Evolutionary conservation across 2,888 invertebrate species (phyloP), one percentile per base, ranked within the genome.

Genomic region (Trisateles emortualis): DNA sequence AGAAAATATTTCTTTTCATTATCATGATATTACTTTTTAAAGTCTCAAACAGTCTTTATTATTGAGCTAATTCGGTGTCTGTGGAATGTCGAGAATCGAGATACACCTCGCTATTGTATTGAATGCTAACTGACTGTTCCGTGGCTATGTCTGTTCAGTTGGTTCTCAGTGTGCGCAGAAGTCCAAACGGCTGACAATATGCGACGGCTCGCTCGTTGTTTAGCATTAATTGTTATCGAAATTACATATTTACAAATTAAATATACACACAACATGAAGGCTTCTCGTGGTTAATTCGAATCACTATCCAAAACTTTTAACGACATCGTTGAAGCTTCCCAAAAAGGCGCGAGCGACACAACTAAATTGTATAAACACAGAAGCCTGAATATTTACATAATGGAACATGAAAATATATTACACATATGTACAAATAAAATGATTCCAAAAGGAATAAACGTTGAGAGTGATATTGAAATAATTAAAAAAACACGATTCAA

Each of bases 41-140:
- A 89, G 86, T 90, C 85, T 87, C 87, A 76, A 82, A 87, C 92
- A 92, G 92, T 92, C 92, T 92, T 91, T 85, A 71, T 78, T 84
- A 82, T 90, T 90, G 90, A 92, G 90, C 92, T 90, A 86, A 90
- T 86, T 84, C 83, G 85, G 86, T 85, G 86, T 81, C 82, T 81
- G 86, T 89, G 92, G 92, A 92, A 91, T 91, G 91, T 79, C 66
- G 76, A 79, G 83, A 77, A 76, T 80, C 66, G 76, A 76, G 81
- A 76, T 81, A 77, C 81, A 84, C 76, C 77, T 77, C 52, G 59
- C 46, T 64, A 32, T 26, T 22, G 30, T 14, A 30, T 46, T 54
- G 59, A 35, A 55, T 35, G 52, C 42, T 54, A 64, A 53, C 42
- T 72, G 59, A 64, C 40, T 48, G 60, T 67, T 58, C 57, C 50